Conservation (phyloP, 2,113 vertebrate species). For the Syngnathus floridae region DNA sequence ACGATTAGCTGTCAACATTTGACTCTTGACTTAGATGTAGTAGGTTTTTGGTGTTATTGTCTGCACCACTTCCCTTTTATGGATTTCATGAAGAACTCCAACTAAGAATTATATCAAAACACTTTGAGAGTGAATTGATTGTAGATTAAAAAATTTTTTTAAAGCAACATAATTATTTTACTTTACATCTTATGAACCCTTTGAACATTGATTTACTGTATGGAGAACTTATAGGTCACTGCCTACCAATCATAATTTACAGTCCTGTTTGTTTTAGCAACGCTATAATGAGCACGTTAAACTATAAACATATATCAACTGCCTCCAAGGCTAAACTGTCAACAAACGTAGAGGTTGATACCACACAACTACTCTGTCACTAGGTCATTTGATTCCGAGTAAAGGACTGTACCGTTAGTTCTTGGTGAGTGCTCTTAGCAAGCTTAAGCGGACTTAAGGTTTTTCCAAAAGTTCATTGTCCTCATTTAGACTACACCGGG, state of each 20-base stretch:
- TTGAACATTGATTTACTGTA: too few species aligned
- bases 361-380: slow-evolving; percentile 32
- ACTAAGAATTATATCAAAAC: neutral
- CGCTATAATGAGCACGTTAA: too few species aligned
- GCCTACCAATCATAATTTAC: too few species aligned
- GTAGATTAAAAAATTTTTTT: neutral
- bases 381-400: slow-evolving; percentile 35
- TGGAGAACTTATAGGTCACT: too few species aligned
- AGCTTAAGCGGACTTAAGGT: slow-evolving; percentile 1
- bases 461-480: slow-evolving; percentile 36
- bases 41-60: too few species aligned
- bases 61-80: too few species aligned
- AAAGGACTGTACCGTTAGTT: slow-evolving; percentile 31
- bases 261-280: too few species aligned
- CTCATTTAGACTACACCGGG: slow-evolving; percentile 36
- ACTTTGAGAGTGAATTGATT: neutral
- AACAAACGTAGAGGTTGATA: slow-evolving; percentile 35
- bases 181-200: too few species aligned
- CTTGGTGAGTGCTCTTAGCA: neutral
- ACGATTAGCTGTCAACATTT: neutral
- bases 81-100: too few species aligned
- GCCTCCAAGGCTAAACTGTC: too few species aligned
- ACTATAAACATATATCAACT: too few species aligned
- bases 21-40: too few species aligned
- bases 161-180: neutral